Evolutionary conservation across 1,140 invertebrate genomes (phyloP), one percentile per base, ranked within the genome.

Genomic region (Branchinecta lynchi): DNA sequence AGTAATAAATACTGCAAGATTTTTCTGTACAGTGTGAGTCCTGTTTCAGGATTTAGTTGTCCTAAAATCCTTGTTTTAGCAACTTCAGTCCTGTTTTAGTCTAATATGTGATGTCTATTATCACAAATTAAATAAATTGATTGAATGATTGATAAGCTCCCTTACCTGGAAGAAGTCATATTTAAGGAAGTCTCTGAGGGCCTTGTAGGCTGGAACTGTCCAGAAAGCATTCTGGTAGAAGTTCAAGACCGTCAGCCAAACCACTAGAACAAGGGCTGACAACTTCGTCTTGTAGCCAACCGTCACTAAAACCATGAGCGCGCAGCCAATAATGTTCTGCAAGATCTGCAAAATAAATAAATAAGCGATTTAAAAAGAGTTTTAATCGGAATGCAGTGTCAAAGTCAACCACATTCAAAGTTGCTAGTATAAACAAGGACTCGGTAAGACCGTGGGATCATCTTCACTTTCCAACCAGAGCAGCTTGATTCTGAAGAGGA

Each of bases 221-320:
- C 97, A 99, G 90, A 92, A 99, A 65, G 92, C 90, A 79, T 99
- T 99, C 77, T 97, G 90, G 78, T 96, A 99, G 73, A 98, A 84
- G 80, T 99, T 99, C 70, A 99, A 84, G 45, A 86, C 82, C 8
- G 89, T 86, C 8, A 99, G 83, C 82, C 97, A 87, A 7, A 92
- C 76, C 43, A 98, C 95, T 51, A 99, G 84, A 76, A 96, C 85
- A 70, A 99, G 82, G 32, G 97, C 94, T 73, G 92, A 96, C 72
- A 99, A 84, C 81, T 99, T 99, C 8, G 97, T 99, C 80, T 98
- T 98, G 80, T 93, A 99, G 67, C 96, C 97, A 72, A 99, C 85
- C 44, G 93, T 95, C 66, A 99, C 94, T 44, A 97, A 81, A 68
- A 96, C 84, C 90, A 99, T 99, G 44, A 99, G 82, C 68, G 89